Conservation (phyloP, 2,113 vertebrate species). For the Ptilorrhoa leucosticta region DNA sequence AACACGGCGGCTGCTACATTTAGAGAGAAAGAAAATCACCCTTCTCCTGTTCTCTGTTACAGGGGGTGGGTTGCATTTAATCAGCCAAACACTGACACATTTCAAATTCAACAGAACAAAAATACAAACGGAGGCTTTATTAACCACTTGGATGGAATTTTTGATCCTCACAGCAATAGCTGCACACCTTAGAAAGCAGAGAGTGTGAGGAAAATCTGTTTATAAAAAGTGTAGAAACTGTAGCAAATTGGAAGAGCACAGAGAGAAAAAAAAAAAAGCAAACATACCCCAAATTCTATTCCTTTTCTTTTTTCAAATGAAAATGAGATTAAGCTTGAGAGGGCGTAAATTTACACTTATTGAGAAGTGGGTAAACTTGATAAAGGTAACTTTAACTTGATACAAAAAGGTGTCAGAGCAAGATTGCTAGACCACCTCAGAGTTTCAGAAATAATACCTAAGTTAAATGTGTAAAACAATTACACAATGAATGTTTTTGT, state of each 20-base stretch:
- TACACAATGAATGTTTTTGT: not conserved
- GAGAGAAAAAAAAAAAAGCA: accelerated
- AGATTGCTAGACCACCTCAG: not conserved
- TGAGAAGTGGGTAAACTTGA: not conserved
- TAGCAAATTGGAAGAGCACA: not conserved
- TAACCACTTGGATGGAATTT: not conserved
- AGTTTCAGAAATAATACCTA: not conserved
- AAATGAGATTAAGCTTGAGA: not conserved
- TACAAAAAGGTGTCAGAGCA: not conserved
- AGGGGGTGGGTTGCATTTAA: not conserved
- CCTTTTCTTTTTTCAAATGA: not conserved
- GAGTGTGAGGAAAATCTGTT: not conserved
- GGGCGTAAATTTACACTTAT: not conserved
- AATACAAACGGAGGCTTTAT: not conserved
- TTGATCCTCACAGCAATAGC: not conserved
- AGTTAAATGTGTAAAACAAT: not conserved
- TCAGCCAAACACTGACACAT: not conserved
- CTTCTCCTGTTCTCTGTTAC: not conserved
- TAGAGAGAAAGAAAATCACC: too few species aligned
- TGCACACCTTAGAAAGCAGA: not conserved
- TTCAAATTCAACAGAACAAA: not conserved
- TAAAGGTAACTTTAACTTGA: too few species aligned
- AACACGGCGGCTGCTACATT: not conserved
- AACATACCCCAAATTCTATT: not conserved
- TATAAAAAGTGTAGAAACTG: not conserved